phyloP scores from a whole-genome alignment of 2,797 vertebrate species.

The Cephalopachus bancanus region DNA sequence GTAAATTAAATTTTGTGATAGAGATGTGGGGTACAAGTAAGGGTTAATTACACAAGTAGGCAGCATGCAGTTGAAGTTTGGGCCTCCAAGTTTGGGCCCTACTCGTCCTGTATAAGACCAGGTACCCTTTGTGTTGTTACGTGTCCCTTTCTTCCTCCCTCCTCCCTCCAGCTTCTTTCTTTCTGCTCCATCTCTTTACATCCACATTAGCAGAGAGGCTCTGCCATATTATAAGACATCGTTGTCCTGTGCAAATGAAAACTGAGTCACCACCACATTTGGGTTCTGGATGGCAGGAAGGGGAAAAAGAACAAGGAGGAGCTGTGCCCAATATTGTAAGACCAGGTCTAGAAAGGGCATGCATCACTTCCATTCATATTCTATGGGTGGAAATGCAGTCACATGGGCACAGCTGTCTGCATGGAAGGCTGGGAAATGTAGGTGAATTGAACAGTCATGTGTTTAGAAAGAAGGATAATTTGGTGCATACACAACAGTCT shows the following conservation, averaged over 20 bases:
- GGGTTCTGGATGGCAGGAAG: background rate
- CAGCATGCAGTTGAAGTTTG: no score
- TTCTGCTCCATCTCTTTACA: background rate
- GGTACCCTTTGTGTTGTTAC: no score
- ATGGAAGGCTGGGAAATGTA: background rate
- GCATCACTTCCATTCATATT: background rate
- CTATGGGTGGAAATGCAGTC: background rate
- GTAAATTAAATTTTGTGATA: no score
- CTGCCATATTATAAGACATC: background rate
- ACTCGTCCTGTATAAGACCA: no score
- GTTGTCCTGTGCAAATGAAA: background rate
- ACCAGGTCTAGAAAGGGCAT: background rate
- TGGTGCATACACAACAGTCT: background rate
- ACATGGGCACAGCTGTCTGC: background rate
- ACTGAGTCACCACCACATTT: background rate
- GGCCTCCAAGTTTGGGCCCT: no score
- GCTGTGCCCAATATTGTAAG: background rate
- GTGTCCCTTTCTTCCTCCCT: no score
- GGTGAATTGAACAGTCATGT: background rate
- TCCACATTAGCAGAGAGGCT: background rate
- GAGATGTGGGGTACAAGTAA: no score
- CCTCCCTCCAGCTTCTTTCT: background rate
- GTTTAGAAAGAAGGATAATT: background rate
- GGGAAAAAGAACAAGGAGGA: background rate
- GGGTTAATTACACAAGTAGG: no score